These are phyloP conservation scores for Phoxinus dragarum DNA, from an alignment of 2,797 vertebrate genomes.

Conservation along the genomic window DNA sequence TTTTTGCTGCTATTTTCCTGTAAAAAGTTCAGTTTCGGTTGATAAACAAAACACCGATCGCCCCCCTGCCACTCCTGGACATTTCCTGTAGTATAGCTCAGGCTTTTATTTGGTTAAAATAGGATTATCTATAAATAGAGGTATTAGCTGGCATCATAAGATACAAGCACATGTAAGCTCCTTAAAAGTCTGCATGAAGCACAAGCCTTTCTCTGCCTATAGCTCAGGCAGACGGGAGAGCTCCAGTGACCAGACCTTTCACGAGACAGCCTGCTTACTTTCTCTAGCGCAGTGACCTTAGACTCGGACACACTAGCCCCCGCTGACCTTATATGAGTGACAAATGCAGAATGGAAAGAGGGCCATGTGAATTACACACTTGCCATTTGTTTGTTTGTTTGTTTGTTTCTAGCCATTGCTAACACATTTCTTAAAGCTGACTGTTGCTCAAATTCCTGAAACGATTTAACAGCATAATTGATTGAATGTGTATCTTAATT, in stretches of 20 bases:
- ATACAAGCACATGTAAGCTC: conserved; percentile 70
- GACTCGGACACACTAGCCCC: not conserved
- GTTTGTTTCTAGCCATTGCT: not conserved
- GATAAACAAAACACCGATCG: conserved; percentile 43
- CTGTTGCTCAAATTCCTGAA: not conserved
- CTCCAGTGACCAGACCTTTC: conserved; percentile 49
- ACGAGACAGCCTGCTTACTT: conserved; percentile 57
- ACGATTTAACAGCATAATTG: not conserved
- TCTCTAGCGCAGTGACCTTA: conserved; percentile 42
- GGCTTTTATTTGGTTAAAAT: conserved; percentile 73
- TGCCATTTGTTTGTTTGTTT: not conserved
- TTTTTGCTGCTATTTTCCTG: not conserved
- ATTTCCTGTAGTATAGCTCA: conserved; percentile 61
- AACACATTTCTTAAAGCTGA: not conserved
- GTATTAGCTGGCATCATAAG: conserved; percentile 75
- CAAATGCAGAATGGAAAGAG: conserved; percentile 38
- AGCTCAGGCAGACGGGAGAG: conserved; percentile 29
- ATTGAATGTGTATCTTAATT: not conserved
- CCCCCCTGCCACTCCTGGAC: conserved; percentile 14
- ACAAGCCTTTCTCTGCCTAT: conserved; percentile 57
- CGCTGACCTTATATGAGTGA: conserved; percentile 46
- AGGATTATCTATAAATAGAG: conserved; percentile 83
- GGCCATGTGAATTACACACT: conserved; percentile 1
- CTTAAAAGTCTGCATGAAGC: conserved; percentile 67
- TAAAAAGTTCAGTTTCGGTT: conserved; percentile 3